Evolutionary conservation across 2,888 invertebrate genomes (phyloP).

Genomic region (Myopa tessellatipennis): DNA sequence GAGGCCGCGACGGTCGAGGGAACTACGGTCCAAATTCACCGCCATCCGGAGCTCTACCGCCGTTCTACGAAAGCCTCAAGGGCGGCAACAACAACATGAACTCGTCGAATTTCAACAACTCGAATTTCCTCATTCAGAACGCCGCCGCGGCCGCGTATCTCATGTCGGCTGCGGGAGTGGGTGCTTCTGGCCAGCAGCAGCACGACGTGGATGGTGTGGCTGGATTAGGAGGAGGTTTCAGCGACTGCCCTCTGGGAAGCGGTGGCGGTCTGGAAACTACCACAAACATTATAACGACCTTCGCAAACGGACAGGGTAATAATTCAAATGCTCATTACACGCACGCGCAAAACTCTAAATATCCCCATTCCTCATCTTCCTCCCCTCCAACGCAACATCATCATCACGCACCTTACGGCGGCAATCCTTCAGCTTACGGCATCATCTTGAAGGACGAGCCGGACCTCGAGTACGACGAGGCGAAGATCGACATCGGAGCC

Average conservation of each 20-base stretch:
- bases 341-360: constrained; percentile 40
- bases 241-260: constrained; percentile 29
- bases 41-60: constrained; percentile 87
- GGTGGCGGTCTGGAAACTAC: constrained; percentile 46
- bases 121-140: constrained; percentile 74
- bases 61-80: constrained; percentile 88
- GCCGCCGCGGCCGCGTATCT: constrained; percentile 75
- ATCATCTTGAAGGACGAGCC: constrained; percentile 84
- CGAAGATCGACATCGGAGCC: constrained; percentile 74
- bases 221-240: constrained; percentile 50
- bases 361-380: constrained; percentile 48
- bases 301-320: constrained; percentile 62
- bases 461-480: constrained; percentile 80
- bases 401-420: constrained; percentile 56
- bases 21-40: constrained; percentile 90
- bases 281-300: constrained; percentile 51
- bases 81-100: constrained; percentile 75
- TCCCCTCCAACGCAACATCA: constrained; percentile 13
- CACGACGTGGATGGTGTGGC: constrained; percentile 71
- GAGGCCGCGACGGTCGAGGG: constrained; percentile 83
- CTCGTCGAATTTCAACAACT: constrained; percentile 65
- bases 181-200: constrained; percentile 44
- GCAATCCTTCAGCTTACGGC: constrained; percentile 83
- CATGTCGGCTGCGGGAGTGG: constrained; percentile 70
- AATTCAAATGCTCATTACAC: constrained; percentile 45